Conservation (phyloP, 1,140 invertebrate species). For the Drosophila tani region DNA sequence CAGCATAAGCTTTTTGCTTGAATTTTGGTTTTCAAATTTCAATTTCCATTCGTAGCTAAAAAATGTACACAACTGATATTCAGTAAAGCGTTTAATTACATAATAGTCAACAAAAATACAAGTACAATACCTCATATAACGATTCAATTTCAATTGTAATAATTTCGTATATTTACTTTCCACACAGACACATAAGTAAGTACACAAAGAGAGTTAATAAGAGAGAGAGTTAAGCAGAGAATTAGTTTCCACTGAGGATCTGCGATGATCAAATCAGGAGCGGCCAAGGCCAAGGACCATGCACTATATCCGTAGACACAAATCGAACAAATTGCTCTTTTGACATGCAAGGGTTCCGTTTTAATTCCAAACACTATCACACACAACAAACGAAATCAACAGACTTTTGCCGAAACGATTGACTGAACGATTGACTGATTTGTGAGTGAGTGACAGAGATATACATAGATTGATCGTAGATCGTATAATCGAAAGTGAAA, state of each 20-base stretch:
- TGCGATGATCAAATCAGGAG: constrained; percentile 22
- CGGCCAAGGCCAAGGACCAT: constrained; percentile 3
- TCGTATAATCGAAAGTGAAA: constrained; percentile 35
- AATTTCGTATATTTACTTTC: constrained; percentile 50
- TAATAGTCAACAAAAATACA: constrained; percentile 83
- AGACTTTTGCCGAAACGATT: constrained; percentile 62
- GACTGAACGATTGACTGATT: constrained; percentile 50
- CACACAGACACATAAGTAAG: constrained; percentile 51
- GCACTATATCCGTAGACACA: constrained; percentile 61
- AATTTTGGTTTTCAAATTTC: constrained; percentile 49
- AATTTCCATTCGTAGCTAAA: constrained; percentile 55
- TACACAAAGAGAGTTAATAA: constrained; percentile 47
- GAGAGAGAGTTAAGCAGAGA: constrained; percentile 56
- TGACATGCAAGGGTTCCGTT: constrained; percentile 53
- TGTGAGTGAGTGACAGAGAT: constrained; percentile 42
- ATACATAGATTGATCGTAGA: constrained; percentile 25
- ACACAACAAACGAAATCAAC: constrained; percentile 80
- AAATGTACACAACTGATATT: constrained; percentile 79
- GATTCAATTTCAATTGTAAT: constrained; percentile 54
- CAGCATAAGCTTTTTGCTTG: constrained; percentile 63
- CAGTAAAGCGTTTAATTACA: constrained; percentile 79
- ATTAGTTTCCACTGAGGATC: constrained; percentile 21
- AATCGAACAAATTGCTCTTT: constrained; percentile 64
- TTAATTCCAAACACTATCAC: constrained; percentile 61
- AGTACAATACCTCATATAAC: constrained; percentile 66